Base-by-base conservation (phyloP, 2,888 invertebrate genomes). In the Amiota communis region DNA sequence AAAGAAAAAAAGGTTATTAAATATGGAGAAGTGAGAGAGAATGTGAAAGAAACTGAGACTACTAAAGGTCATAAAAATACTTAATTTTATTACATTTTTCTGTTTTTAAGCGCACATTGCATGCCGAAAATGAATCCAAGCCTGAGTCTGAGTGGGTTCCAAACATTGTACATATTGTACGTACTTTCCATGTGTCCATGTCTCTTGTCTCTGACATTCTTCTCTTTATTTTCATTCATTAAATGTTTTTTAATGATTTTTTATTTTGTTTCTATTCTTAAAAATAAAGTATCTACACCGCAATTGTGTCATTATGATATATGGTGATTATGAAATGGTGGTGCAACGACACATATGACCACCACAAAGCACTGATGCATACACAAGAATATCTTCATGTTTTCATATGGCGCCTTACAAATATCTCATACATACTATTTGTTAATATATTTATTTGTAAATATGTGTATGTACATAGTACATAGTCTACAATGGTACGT, bases 1-100 rank as follows among this genome's bases (percentile, higher is more conserved):
- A 11, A 59, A 12, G 17, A 63, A 63, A 46, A 63, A 23, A 63
- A 36, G 63, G 63, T 63, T 36, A 36, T 36, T 36, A 63, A 11
- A 46, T 8, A 17, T 59, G 57, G 11, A 53, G n/a, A 15, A 53
- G 53, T 1, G 46, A 49, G 47, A 53, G 12, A 17, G 20, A 53
- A 46, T 20, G 36, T 23, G 23, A 8, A 67, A 49, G 53, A 69
- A 61, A 20, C 15, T 15, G 20, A 61, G 9, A 20, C 3, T 71
- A 71, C 70, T 71, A 74, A 73, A 74, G 64, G 75, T 74, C 77
- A 56, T 77, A 74, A 76, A 77, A 36, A 76, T 51, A 74, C 71
- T 72, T 20, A 74, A 74, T 77, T 77, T 77, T 74, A 77, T 77
- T 77, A 74, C 74, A 68, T 59, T 59, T 49, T 67, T 8, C 6